A percentile compares a stretch with the other conserved stretches of the same genome.
These are phyloP conservation scores for Melipona quadrifasciata DNA, from an alignment of 1,140 invertebrate species.

Conservation along the genomic window DNA sequence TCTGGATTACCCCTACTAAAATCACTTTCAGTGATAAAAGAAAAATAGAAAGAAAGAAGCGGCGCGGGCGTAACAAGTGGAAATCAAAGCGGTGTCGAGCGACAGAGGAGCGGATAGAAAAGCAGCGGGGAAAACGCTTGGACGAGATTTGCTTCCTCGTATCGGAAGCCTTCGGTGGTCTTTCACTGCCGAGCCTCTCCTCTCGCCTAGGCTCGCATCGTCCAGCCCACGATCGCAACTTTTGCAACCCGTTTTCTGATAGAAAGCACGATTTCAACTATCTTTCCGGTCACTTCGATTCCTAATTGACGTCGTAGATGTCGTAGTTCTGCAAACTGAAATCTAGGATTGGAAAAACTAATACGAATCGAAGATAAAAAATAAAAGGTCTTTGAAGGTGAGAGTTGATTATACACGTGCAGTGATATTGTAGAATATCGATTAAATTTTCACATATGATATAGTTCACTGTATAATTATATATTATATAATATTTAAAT, in stretches of 20 bases:
- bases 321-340: no score
- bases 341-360: no score
- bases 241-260: conserved; percentile 12
- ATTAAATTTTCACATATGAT: not conserved
- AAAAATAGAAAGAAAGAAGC: not conserved
- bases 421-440: not conserved
- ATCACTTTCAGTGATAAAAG: no score
- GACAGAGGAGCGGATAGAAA: not conserved
- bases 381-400: not conserved
- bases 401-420: not conserved
- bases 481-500: no score
- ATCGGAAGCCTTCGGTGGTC: conserved; percentile 3
- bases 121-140: not conserved
- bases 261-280: not conserved
- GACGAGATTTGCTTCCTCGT: conserved; percentile 10
- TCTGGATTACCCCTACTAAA: no score
- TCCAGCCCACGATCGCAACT: not conserved
- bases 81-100: conserved; percentile 5
- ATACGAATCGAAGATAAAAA: not conserved
- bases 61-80: not conserved
- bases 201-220: no score
- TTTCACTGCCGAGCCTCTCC: not conserved
- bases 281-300: not conserved
- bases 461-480: no score
- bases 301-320: no score